Evolutionary conservation across 2,797 vertebrate genomes (phyloP).

Genomic region (Poecilia picta): DNA sequence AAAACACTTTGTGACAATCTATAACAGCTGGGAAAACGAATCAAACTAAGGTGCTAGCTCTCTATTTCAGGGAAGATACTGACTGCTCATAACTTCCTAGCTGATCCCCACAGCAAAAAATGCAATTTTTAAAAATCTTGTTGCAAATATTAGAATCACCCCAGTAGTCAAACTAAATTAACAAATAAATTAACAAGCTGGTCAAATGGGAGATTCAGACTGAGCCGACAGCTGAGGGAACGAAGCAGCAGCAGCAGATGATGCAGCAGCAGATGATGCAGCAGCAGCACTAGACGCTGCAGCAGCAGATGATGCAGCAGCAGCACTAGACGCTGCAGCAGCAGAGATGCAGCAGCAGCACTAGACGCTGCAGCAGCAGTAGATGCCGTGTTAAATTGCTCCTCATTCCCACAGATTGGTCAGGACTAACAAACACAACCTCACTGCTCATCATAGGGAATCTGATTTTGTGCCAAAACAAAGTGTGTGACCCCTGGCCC

Average conservation of each 20-base stretch:
- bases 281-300: too few relatives aligned
- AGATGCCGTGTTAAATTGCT: slow-evolving; percentile 6
- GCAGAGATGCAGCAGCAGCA: too few relatives aligned
- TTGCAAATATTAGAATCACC: not conserved
- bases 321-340: too few relatives aligned
- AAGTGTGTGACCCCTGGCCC: slow-evolving; percentile 17
- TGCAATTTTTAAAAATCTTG: not conserved
- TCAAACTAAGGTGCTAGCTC: not conserved
- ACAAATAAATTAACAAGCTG: not conserved
- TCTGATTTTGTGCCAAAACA: slow-evolving; percentile 74
- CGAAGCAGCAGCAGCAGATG: slow-evolving; percentile 30
- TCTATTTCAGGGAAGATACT: not conserved
- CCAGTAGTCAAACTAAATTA: not conserved
- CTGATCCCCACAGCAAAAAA: not conserved
- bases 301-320: too few relatives aligned
- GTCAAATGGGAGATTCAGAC: slow-evolving; percentile 11
- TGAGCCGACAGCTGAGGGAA: slow-evolving; percentile 27
- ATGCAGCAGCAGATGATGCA: not conserved
- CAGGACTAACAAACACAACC: slow-evolving; percentile 42
- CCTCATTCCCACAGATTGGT: not conserved
- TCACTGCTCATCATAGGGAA: slow-evolving; percentile 37
- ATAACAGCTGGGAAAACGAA: not conserved
- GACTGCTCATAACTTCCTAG: not conserved
- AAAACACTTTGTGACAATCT: not conserved
- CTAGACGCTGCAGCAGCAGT: too few relatives aligned